A percentile compares a stretch with the other conserved stretches of the same genome.
phyloP scores from a whole-genome alignment of 2,888 invertebrate species.

The Notodonta ziczac region DNA sequence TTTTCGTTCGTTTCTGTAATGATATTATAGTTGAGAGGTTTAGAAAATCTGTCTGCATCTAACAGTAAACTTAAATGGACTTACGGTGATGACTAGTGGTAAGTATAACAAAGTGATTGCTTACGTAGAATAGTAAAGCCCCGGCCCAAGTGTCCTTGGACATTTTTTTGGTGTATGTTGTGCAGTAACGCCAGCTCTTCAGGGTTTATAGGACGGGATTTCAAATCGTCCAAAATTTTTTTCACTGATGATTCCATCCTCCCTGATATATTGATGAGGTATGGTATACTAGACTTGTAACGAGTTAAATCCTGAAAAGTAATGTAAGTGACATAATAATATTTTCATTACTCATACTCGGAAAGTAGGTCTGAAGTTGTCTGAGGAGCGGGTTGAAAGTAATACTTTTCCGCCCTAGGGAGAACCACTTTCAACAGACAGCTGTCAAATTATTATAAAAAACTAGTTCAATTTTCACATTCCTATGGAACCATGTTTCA shows the following conservation, averaged over 20 bases:
- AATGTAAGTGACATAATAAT: neutral
- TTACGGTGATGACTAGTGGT: neutral
- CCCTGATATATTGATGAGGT: slow-evolving; percentile 59
- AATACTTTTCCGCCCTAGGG: too few species aligned
- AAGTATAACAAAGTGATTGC: slow-evolving; percentile 7
- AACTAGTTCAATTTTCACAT: too few species aligned
- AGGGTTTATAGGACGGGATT: slow-evolving; percentile 61
- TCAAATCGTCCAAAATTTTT: slow-evolving; percentile 54
- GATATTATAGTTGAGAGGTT: neutral
- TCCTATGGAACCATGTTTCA: too few species aligned
- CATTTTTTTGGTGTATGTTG: slow-evolving; percentile 57
- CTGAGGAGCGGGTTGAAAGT: too few species aligned
- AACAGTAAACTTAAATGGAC: neutral
- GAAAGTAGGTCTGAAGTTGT: too few species aligned
- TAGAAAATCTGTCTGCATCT: too few species aligned
- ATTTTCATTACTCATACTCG: too few species aligned
- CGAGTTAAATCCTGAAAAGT: slow-evolving; percentile 50
- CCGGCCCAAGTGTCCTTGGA: slow-evolving; percentile 66
- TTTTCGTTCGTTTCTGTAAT: slow-evolving; percentile 50
- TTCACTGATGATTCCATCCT: slow-evolving; percentile 55
- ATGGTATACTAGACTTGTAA: slow-evolving; percentile 59
- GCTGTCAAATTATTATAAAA: too few species aligned
- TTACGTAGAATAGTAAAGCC: slow-evolving; percentile 65
- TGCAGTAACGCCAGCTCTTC: slow-evolving; percentile 67
- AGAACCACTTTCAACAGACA: too few species aligned